Base-by-base conservation (phyloP, 2,113 vertebrate species). In the Micronisus gabar region DNA sequence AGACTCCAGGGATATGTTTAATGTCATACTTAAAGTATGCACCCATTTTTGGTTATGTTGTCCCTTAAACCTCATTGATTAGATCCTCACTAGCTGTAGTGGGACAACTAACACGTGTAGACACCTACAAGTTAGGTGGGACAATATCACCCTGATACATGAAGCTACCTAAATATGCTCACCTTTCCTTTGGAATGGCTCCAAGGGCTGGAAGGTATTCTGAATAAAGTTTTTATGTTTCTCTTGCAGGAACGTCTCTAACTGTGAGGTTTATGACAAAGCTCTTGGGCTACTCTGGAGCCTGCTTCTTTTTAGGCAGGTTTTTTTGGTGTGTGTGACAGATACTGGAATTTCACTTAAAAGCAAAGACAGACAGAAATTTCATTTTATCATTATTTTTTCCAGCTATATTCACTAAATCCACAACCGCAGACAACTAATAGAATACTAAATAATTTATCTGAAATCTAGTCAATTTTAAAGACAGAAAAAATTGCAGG, bases 301-400 rank as follows among this genome's bases (percentile, higher is more conserved):
- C 8, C 36, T 62, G 21, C 7, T 78, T 59, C 7, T 52, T 80
- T 88, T 56, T n/a, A 41, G 58, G 38, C 27, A 70, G 2, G 1
- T 6, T 20, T 17, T 81, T 84, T 62, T 41, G 8, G 13, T 68
- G 32, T 36, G 18, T 40, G 15, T 15, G 58, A 58, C 34, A 67
- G 19, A 36, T 25, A 32, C 29, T 45, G 63, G 47, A 75, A 53
- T 34, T 74, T 81, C 41, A 78, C 52, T 78, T 72, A 56, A 81
- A 91, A 72, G 11, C 20, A 81, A 66, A 71, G n/a, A 66, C 78
- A 74, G 26, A 23, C 9, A 53, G 58, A 88, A 95, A 95, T 86
- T 75, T 68, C 7, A n/a, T 70, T 85, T 90, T 71, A 61, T 88
- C 40, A 72, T 62, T 55, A 53, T 32, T 70, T 84, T 88, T 89